Evolutionary conservation across 2,113 vertebrate species (phyloP).

Genomic region (Columba livia): DNA sequence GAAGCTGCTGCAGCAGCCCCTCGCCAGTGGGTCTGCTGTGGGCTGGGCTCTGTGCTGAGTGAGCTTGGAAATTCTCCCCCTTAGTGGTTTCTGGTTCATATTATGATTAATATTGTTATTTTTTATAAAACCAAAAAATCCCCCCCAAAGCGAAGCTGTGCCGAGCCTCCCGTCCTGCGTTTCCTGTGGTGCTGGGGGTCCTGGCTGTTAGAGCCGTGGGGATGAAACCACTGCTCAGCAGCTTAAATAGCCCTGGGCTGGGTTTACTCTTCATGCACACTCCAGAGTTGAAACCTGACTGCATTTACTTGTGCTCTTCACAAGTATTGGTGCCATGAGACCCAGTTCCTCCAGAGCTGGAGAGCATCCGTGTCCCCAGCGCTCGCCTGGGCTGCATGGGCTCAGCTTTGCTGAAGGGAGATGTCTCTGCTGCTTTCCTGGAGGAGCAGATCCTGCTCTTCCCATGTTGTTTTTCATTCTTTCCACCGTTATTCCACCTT

Average conservation of each 20-base stretch:
- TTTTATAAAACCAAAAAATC: neutral
- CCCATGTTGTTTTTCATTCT: neutral
- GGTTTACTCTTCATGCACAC: neutral
- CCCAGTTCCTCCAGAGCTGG: rapidly evolving
- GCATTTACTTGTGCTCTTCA: neutral
- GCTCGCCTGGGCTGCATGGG: neutral
- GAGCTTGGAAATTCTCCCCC: neutral
- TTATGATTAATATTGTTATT: neutral
- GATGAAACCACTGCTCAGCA: neutral
- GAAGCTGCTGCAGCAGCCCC: neutral
- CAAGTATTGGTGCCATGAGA: neutral
- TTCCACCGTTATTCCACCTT: neutral
- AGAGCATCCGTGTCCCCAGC: rapidly evolving
- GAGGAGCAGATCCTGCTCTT: neutral
- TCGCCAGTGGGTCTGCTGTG: neutral
- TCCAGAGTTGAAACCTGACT: neutral
- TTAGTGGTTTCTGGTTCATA: neutral
- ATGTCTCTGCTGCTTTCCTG: neutral
- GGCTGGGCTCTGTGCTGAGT: neutral
- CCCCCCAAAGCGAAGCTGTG: neutral
- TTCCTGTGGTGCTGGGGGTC: neutral
- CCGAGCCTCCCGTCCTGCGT: neutral
- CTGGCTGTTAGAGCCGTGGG: rapidly evolving
- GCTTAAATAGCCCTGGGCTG: neutral
- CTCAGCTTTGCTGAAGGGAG: rapidly evolving